These are phyloP conservation scores for Pterophyllum scalare DNA, from an alignment of 2,113 vertebrate genomes.

Conservation along the genomic window DNA sequence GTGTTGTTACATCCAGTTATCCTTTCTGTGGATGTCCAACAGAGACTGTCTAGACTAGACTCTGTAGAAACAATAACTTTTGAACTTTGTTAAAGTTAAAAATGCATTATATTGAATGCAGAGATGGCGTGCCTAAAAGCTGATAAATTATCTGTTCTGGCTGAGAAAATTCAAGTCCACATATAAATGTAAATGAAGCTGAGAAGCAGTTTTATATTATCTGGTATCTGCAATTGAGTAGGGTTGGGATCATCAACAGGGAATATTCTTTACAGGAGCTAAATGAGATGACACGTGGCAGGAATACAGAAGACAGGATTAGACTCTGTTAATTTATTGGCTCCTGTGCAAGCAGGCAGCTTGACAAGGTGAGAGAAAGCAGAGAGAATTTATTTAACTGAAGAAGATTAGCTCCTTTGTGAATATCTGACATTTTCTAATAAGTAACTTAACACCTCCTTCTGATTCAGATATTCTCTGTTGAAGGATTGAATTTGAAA, in stretches of 20 bases:
- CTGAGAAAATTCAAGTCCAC: background rate
- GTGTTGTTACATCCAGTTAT: background rate
- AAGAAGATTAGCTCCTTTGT: conserved; percentile 29
- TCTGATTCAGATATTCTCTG: background rate
- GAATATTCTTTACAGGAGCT: conserved; percentile 32
- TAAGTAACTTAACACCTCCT: conserved; percentile 16
- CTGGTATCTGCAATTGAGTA: conserved; percentile 1
- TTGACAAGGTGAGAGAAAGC: conserved; percentile 46
- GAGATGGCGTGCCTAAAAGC: background rate
- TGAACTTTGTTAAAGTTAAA: background rate
- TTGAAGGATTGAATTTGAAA: background rate
- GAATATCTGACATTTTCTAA: conserved; percentile 24
- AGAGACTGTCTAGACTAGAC: background rate
- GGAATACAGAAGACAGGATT: conserved; percentile 47
- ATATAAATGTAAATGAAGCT: conserved; percentile 26
- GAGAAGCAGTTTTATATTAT: background rate
- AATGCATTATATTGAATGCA: background rate
- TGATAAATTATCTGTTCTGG: background rate
- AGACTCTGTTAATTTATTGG: conserved; percentile 26
- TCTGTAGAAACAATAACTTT: background rate
- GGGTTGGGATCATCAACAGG: conserved; percentile 21
- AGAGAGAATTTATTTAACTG: conserved; percentile 21
- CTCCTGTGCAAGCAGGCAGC: conserved; percentile 30
- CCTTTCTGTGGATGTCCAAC: too few relatives aligned
- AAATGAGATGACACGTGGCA: conserved; percentile 45